These are phyloP conservation scores for Aepyceros melampus DNA, from an alignment of 2,113 vertebrate species.

Conservation along the genomic window DNA sequence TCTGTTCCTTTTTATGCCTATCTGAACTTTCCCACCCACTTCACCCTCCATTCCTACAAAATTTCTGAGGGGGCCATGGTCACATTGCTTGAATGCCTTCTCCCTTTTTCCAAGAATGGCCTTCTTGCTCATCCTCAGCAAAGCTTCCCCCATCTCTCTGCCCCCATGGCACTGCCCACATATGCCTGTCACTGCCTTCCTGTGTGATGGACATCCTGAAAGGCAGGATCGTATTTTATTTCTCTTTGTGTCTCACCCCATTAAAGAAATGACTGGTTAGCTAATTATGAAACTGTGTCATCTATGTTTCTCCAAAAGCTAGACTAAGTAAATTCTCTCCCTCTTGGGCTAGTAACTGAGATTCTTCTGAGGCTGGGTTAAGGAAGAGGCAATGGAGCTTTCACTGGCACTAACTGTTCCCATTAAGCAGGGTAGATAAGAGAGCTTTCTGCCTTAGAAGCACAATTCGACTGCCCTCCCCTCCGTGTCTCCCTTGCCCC, in stretches of 20 bases:
- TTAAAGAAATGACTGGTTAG: background rate
- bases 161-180: fast-evolving
- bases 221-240: background rate
- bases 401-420: no score
- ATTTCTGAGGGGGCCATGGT: background rate
- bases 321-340: background rate
- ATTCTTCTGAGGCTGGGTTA: background rate
- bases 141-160: background rate
- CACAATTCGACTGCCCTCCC: fast-evolving
- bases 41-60: background rate
- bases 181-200: background rate
- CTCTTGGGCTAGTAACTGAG: background rate
- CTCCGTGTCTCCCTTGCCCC: background rate
- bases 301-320: background rate
- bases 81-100: background rate
- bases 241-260: background rate
- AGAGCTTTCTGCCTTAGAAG: background rate
- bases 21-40: background rate
- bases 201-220: background rate
- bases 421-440: background rate
- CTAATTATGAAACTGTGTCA: background rate
- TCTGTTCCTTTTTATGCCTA: background rate
- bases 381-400: background rate
- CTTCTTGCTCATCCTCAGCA: background rate
- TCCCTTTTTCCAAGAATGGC: background rate